Evolutionary conservation across 2,888 invertebrate species (phyloP), one percentile per base, ranked within the genome.

Genomic region (Hemithea aestivaria): DNA sequence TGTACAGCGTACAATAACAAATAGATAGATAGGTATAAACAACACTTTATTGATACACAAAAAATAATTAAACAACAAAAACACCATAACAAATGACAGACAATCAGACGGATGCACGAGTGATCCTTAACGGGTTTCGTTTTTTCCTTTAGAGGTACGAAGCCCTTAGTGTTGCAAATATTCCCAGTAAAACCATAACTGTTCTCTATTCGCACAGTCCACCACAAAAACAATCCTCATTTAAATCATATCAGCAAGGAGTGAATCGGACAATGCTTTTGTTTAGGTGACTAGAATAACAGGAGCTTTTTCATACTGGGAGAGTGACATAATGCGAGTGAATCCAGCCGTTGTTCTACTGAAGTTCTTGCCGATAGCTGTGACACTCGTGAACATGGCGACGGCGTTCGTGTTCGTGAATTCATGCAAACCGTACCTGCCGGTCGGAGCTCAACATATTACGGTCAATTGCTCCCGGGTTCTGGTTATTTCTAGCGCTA

Each of bases 241-340:
- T 33, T 39, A 32, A 43, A 35, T 20, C 34, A 27, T 38, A 31
- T 28, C 30, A 26, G 26, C 28, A 38, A 36, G 42, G 33, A 45
- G 27, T 32, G 24, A 25, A 29, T 29, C 33, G n/a, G n/a, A 28
- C 35, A 34, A 45, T 35, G 27, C 40, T 20, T 45, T 57, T 61
- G 53, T 63, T 35, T 50, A 85, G 85, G 73, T 84, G 35, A 66
- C 76, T 9, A 70, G 84, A 61, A 63, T 84, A 56, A 72, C 67
- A 8, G 73, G 77, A 6, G 71, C 84, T 20, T 80, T 82, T 50
- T 58, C 70, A 2, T 81, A 76, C 53, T 82, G 75, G 75, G 83
- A 82, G 45, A 58, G 68, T 20, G 69, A 85, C 41, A 83, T 87
- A 58, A 78, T 85, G 77, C 62, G 65, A 27, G 66, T 74, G 28